These are phyloP conservation scores for Brotula barbata DNA, from an alignment of 2,797 vertebrate genomes.

Conservation along the genomic window DNA sequence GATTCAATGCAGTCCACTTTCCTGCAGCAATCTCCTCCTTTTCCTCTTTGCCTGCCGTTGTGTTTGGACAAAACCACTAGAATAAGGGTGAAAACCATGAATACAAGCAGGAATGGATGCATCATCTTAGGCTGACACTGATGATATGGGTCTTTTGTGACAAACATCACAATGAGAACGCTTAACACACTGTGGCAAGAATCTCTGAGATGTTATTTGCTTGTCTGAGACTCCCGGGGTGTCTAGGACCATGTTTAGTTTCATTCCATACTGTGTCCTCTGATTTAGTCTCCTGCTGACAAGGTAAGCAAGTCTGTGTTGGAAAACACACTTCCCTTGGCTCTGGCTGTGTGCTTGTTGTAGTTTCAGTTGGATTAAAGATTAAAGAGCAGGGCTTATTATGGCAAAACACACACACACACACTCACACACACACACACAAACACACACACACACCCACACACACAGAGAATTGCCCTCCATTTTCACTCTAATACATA, in stretches of 20 bases:
- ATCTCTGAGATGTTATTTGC: slow-evolving; percentile 25
- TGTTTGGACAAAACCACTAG: slow-evolving; percentile 28
- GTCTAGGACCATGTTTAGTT: slow-evolving; percentile 35
- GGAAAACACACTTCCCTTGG: slow-evolving; percentile 48
- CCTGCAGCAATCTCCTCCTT: slow-evolving; percentile 44
- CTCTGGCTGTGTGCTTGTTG: slow-evolving; percentile 63
- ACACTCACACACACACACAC: slow-evolving; percentile 18
- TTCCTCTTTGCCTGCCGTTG: slow-evolving; percentile 6
- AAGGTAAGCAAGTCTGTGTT: slow-evolving; percentile 40
- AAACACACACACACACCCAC: slow-evolving; percentile 16
- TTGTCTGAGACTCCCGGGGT: slow-evolving; percentile 19
- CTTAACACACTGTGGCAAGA: neutral
- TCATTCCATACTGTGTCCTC: slow-evolving; percentile 37
- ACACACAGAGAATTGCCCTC: slow-evolving; percentile 34
- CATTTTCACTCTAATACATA: slow-evolving; percentile 28
- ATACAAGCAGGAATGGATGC: no score
- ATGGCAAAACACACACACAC: slow-evolving; percentile 36
- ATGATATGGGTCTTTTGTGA: neutral
- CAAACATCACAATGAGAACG: neutral
- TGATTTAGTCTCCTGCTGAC: slow-evolving; percentile 56
- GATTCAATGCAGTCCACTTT: slow-evolving; percentile 22
- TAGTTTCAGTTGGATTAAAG: slow-evolving; percentile 71
- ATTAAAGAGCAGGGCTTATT: slow-evolving; percentile 67
- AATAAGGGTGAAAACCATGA: slow-evolving; percentile 37
- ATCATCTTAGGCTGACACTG: no score